Evolutionary conservation across 2,888 invertebrate species (phyloP), one percentile per base, ranked within the genome.

Genomic region (Sipha maydis): DNA sequence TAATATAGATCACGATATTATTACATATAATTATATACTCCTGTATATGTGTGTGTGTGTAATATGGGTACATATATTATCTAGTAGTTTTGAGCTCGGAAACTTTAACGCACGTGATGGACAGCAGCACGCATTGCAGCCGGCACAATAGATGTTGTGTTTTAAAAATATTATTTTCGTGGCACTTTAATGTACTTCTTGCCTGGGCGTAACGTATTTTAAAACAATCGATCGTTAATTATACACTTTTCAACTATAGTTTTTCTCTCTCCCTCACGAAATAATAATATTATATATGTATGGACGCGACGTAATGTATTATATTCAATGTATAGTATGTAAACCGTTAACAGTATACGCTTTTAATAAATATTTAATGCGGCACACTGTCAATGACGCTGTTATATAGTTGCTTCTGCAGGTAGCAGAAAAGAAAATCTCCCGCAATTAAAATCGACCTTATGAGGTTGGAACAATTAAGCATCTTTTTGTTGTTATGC

Each of bases 181-280:
- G 31, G 76, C 41, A 76, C 76, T 67, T 31, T n/a, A 48, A 54
- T 69, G 69, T 28, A 67, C 38, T 67, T n/a, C 61, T 69, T 28
- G 11, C 9, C 5, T 56, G 38, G 76, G 61, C 75, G 84, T 61
- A 67, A 19, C 14, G 67, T 77, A 54, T 78, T 69, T 14, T 34
- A 34, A 85, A 78, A 85, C 85, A 85, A 85, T 85, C 78, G 85
- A 77, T 85, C 85, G 85, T 85, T 85, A 85, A 78, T 85, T 78
- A 85, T 41, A 48, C 11, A 48, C 48, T 14, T 48, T 48, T 48
- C 11, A 48, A 84, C 48, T 31, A 34, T 85, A 25, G 75, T 41
- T 67, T 67, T 77, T 38, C 67, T 25, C 69, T 85, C 69, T 69
- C 67, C 85, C 25, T 77, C 28, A 19, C 34, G n/a, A n/a, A 38